phyloP scores from a whole-genome alignment of 2,113 vertebrate genomes.

The Forbesichthys papilliferus region DNA sequence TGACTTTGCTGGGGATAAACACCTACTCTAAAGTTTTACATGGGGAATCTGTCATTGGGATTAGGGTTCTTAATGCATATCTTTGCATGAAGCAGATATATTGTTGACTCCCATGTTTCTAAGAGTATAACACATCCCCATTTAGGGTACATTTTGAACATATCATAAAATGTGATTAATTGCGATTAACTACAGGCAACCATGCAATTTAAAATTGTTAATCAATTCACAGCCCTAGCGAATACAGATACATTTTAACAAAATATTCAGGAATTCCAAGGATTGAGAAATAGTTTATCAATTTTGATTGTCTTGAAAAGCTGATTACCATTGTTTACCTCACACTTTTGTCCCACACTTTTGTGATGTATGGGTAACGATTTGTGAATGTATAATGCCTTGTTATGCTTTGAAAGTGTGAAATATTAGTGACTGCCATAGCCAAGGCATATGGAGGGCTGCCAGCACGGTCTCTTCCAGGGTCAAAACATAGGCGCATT shows the following conservation, averaged over 20 bases:
- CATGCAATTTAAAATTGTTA: no score
- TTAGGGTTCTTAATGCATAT: no score
- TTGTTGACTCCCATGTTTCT: no score
- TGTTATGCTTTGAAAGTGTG: constrained; percentile 39
- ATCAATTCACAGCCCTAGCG: no score
- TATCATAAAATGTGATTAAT: no score
- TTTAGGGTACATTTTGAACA: no score
- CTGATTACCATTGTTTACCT: constrained; percentile 8
- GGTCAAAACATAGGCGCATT: constrained; percentile 41
- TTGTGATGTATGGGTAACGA: constrained; percentile 35
- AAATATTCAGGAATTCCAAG: no score
- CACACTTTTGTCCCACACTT: constrained; percentile 23
- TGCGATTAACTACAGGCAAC: no score
- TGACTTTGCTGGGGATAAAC: not conserved
- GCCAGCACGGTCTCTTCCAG: constrained; percentile 49
- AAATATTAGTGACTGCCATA: constrained; percentile 48
- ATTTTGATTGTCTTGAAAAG: constrained; percentile 11
- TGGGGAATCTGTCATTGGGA: not conserved
- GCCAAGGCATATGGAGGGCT: constrained; percentile 47
- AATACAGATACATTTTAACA: no score
- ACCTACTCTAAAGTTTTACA: not conserved
- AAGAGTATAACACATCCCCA: no score
- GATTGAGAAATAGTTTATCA: no score
- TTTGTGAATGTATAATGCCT: constrained; percentile 40
- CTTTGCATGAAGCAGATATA: no score